Evolutionary conservation across 2,888 invertebrate genomes (phyloP).

Genomic region (Leptinotarsa juncta): DNA sequence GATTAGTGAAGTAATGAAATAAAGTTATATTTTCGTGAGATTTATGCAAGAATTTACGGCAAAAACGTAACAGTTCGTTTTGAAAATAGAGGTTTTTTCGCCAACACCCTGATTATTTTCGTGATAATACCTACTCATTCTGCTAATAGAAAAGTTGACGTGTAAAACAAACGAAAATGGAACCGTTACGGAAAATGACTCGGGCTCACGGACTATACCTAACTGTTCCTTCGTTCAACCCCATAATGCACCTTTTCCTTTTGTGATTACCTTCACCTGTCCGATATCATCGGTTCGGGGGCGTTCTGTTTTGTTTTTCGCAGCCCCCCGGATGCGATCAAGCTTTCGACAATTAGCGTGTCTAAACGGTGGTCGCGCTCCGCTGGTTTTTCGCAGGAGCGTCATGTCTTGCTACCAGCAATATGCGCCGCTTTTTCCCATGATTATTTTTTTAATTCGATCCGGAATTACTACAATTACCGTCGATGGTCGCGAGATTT

Average conservation of each 20-base stretch:
- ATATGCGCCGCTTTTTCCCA: constrained; percentile 36
- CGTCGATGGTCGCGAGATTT: background rate
- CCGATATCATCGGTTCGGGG: constrained; percentile 34
- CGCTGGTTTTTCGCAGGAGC: constrained; percentile 35
- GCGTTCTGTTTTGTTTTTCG: constrained; percentile 26
- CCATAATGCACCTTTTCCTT: constrained; percentile 23
- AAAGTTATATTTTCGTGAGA: too few relatives aligned
- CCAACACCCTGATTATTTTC: too few relatives aligned
- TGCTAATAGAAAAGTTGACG: background rate
- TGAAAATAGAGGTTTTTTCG: too few relatives aligned
- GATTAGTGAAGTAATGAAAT: too few relatives aligned
- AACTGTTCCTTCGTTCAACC: constrained; percentile 6
- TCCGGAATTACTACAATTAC: background rate
- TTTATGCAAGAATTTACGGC: too few relatives aligned
- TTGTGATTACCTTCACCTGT: constrained; percentile 44
- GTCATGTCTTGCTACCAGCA: constrained; percentile 29
- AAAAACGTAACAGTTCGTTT: too few relatives aligned
- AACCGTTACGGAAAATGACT: background rate
- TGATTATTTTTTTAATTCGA: constrained; percentile 20
- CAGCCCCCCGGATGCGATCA: constrained; percentile 47
- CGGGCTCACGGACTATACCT: constrained; percentile 1
- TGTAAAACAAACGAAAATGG: too few relatives aligned
- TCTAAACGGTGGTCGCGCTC: constrained; percentile 57
- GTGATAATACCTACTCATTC: background rate
- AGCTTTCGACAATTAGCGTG: constrained; percentile 56